phyloP scores from a whole-genome alignment of 2,797 vertebrate genomes.

The Amazonetta brasiliensis region DNA sequence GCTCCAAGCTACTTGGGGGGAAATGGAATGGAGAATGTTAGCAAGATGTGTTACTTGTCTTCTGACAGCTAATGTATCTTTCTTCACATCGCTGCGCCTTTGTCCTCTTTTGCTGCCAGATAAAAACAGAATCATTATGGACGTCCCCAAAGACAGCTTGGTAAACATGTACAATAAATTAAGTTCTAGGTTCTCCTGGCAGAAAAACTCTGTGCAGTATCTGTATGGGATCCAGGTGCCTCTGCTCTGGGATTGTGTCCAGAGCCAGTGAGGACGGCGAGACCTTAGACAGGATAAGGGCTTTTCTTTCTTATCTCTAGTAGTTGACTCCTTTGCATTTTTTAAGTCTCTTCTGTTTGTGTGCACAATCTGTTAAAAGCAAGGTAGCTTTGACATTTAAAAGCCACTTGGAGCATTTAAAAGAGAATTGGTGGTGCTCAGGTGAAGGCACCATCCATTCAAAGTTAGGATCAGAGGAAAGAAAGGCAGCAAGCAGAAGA shows the following conservation, averaged over 20 bases:
- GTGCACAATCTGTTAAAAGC: background rate
- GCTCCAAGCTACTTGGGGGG: conserved; percentile 16
- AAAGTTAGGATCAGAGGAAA: background rate
- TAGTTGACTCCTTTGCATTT: background rate
- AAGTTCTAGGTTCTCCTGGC: background rate
- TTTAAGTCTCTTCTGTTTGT: background rate
- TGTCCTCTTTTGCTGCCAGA: conserved; percentile 57
- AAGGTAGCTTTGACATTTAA: background rate
- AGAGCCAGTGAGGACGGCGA: background rate
- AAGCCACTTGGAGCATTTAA: background rate
- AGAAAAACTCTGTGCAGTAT: background rate
- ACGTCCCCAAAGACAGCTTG: conserved; percentile 45
- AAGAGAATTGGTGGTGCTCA: background rate
- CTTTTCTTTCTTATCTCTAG: background rate
- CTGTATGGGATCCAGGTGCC: background rate
- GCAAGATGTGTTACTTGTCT: conserved; percentile 63
- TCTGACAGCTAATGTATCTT: conserved; percentile 66
- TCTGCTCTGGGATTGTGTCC: background rate
- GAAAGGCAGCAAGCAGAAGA: background rate
- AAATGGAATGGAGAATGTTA: conserved; percentile 43
- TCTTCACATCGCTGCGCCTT: conserved; percentile 22
- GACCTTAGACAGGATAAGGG: background rate
- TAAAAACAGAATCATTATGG: conserved; percentile 66
- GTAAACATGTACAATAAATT: conserved; percentile 55
- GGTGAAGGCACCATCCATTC: background rate